Base-by-base conservation (phyloP, 2,888 invertebrate genomes). In the Spialia ferax region DNA sequence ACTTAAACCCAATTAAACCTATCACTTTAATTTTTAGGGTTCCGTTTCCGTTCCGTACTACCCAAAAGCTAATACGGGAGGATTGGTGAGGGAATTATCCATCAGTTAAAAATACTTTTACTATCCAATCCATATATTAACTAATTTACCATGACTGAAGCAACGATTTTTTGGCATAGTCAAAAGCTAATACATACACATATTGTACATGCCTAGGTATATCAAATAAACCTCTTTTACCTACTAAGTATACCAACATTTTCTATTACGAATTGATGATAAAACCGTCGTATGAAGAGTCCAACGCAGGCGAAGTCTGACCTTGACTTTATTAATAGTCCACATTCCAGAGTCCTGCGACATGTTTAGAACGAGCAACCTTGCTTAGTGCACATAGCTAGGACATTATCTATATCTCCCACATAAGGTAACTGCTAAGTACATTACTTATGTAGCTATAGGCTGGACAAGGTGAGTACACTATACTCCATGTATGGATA, bases 241-340 rank as follows among this genome's bases (percentile, higher is more conserved):
- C n/a, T n/a, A n/a, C n/a, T n/a, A n/a, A 26, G 5, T 26, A 26
- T 32, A 32, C 32, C 7, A 35, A 35, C 35, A 35, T 35, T 13
- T 35, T 35, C 35, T 35, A 22, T 15, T 42, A 15, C 15, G 15
- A 32, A 32, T 32, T 32, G 32, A 32, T 32, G 32, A 32, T 32
- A 32, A 42, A 15, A 42, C 15, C 15, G 42, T n/a, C 22, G 56
- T 35, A 48, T 48, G 32, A 59, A 45, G 18, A 59, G 26, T 52
- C 20, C 54, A 54, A 72, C 71, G 71, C 71, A 71, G 13, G 29
- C 77, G 75, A 69, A 79, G 75, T 73, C 69, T 79, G 85, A 83
- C 89, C 90, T 90, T 88, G 87, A 74, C 64, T 77, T 84, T 89
- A 88, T 86, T 86, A 85, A 88, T 89, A 89, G 71, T 8, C n/a